phyloP scores from a whole-genome alignment of 1,140 invertebrate species.

The Bombus picipes region DNA sequence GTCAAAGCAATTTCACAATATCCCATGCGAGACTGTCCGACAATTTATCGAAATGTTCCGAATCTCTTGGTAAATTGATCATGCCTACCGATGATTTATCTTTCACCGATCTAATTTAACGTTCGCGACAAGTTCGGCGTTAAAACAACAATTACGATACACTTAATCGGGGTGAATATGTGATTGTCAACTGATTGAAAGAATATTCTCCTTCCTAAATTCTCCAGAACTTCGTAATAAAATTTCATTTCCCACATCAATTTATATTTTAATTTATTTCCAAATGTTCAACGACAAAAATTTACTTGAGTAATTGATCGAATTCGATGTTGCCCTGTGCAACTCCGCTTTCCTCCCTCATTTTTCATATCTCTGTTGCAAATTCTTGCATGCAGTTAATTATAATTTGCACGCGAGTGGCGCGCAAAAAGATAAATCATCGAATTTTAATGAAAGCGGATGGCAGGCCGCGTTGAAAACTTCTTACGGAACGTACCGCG shows the following conservation, averaged over 20 bases:
- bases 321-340: background rate
- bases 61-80: conserved; percentile 35
- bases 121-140: background rate
- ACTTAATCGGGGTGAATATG: no score
- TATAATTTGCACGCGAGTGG: background rate
- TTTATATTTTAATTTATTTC: background rate
- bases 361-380: no score
- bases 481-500: background rate
- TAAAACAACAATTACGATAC: conserved; percentile 12
- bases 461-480: background rate
- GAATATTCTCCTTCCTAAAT: no score
- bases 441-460: background rate
- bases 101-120: conserved; percentile 30
- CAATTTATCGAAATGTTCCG: conserved; percentile 45
- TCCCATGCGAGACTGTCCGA: conserved; percentile 28
- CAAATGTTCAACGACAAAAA: background rate
- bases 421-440: conserved; percentile 26
- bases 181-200: no score
- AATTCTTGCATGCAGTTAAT: background rate
- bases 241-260: no score
- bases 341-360: background rate
- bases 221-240: no score
- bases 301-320: background rate
- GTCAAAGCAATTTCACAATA: conserved; percentile 53
- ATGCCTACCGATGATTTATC: conserved; percentile 27